These are phyloP conservation scores for Drosophila santomea DNA, from an alignment of 1,140 invertebrate genomes.

Conservation along the genomic window DNA sequence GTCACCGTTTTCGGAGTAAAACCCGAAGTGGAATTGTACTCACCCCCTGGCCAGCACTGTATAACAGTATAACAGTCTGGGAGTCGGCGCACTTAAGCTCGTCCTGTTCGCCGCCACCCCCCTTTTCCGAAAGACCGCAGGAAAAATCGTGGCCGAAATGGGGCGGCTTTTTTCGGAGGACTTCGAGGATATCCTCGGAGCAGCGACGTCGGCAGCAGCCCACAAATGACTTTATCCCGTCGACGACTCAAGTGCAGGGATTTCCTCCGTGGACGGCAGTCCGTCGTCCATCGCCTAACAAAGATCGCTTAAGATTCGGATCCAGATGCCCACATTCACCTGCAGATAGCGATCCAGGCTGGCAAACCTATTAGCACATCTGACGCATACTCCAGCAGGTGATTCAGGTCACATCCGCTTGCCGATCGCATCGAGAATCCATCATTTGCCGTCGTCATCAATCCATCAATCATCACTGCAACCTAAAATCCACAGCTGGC, in stretches of 20 bases:
- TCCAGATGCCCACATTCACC: not conserved
- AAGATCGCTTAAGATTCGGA: constrained; percentile 23
- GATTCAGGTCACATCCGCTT: not conserved
- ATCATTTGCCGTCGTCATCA: not conserved
- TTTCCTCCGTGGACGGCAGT: constrained; percentile 37
- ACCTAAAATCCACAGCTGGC: constrained; percentile 11
- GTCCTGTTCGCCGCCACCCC: not conserved
- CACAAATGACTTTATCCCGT: constrained; percentile 54
- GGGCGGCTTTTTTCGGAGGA: constrained; percentile 6
- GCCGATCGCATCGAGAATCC: not conserved
- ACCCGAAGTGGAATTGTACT: constrained; percentile 21
- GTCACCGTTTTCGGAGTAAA: constrained; percentile 60
- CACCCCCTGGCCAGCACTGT: not conserved
- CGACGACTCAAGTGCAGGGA: constrained; percentile 30
- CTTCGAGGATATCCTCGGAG: constrained; percentile 2
- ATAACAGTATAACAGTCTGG: constrained; percentile 27
- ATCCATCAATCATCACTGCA: constrained; percentile 1
- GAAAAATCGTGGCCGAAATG: not conserved
- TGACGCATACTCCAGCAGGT: constrained; percentile 4
- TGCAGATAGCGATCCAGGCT: not conserved
- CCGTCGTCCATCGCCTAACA: constrained; percentile 16
- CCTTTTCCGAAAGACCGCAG: constrained; percentile 36
- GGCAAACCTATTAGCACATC: not conserved
- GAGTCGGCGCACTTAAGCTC: constrained; percentile 39
- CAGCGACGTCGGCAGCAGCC: constrained; percentile 12